Evolutionary conservation across 2,797 vertebrate genomes (phyloP).

Genomic region (Brotula barbata): DNA sequence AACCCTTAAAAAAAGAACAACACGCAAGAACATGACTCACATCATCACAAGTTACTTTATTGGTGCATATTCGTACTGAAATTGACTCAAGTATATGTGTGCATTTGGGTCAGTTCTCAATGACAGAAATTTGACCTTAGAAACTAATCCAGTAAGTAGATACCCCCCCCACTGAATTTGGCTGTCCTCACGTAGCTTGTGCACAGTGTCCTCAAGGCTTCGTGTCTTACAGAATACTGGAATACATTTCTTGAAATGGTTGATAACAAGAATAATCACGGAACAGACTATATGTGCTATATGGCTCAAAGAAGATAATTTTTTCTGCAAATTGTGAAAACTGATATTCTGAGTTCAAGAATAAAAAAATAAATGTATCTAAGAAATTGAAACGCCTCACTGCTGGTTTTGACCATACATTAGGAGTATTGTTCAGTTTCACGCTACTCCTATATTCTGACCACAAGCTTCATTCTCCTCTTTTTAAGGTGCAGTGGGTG

Average conservation of each 20-base stretch:
- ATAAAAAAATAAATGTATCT: no score
- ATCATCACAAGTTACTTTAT: no score
- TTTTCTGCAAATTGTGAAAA: no score
- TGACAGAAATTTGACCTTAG: slow-evolving; percentile 41
- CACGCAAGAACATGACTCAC: no score
- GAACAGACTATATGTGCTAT: no score
- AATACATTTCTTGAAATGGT: not conserved
- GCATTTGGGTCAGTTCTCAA: slow-evolving; percentile 14
- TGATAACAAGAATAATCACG: no score
- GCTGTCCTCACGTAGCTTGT: slow-evolving; percentile 14
- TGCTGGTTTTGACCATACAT: no score
- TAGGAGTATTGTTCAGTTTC: no score
- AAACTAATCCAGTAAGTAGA: slow-evolving; percentile 45
- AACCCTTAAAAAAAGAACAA: no score
- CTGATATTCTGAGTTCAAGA: not conserved
- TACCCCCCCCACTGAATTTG: slow-evolving; percentile 25
- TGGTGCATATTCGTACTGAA: no score
- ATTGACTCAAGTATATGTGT: slow-evolving; percentile 16
- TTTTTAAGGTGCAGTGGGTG: slow-evolving; percentile 99
- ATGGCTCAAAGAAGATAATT: no score
- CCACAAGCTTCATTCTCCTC: slow-evolving; percentile 88
- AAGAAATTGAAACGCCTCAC: no score
- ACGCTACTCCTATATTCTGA: slow-evolving; percentile 60
- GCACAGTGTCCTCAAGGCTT: slow-evolving; percentile 8
- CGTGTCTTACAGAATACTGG: not conserved